phyloP scores from a whole-genome alignment of 1,140 invertebrate species.

The Drosophila aff. region DNA sequence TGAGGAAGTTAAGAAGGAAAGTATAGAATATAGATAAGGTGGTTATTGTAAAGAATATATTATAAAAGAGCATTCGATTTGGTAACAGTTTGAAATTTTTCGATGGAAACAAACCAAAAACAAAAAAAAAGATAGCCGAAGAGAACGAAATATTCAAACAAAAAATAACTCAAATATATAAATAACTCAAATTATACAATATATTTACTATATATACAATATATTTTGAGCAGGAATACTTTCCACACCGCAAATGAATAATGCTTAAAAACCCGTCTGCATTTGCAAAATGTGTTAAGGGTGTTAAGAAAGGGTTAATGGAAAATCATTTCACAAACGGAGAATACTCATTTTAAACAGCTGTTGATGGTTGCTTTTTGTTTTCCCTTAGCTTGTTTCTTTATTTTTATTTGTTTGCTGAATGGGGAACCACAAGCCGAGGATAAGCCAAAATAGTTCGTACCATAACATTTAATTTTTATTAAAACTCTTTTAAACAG shows the following conservation, averaged over 20 bases:
- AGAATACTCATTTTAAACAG: background rate
- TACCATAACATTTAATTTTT: constrained; percentile 5
- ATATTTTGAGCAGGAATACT: too few relatives aligned
- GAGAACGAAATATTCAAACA: background rate
- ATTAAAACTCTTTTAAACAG: background rate
- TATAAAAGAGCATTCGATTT: background rate
- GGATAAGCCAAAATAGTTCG: background rate
- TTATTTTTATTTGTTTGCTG: background rate
- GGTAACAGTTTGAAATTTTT: constrained; percentile 16
- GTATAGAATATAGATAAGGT: constrained; percentile 21
- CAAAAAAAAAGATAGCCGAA: background rate
- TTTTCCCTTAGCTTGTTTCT: background rate
- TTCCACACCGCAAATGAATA: background rate
- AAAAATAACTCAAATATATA: too few relatives aligned
- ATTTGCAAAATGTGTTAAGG: background rate
- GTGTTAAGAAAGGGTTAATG: background rate
- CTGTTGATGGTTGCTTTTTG: background rate
- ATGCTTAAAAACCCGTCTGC: background rate
- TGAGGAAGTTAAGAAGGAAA: constrained; percentile 35
- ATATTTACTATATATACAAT: too few relatives aligned
- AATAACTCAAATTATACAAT: too few relatives aligned
- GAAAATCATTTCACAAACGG: constrained; percentile 5
- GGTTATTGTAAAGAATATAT: background rate
- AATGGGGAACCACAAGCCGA: background rate
- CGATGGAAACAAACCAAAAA: background rate